phyloP scores from a whole-genome alignment of 2,888 invertebrate species.

The Lapara coniferarum region DNA sequence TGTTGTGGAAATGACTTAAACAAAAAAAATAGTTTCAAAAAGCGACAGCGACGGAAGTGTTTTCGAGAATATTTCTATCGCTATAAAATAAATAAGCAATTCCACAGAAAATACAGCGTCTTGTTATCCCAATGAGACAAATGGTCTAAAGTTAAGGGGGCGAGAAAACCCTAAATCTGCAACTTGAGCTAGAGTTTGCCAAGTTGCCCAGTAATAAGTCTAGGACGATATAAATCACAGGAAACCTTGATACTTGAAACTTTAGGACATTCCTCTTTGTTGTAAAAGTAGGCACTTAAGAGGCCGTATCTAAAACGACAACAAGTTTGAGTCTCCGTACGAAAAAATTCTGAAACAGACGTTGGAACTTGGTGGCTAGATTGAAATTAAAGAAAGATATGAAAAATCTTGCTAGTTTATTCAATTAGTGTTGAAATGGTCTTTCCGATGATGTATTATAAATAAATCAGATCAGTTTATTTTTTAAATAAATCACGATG shows the following conservation, averaged over 20 bases:
- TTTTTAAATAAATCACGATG: no score
- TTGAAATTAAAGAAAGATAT: no score
- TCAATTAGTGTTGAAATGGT: no score
- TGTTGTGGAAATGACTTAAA: no score
- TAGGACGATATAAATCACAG: slow-evolving; percentile 13
- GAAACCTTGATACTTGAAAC: slow-evolving; percentile 10
- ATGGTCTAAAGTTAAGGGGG: background rate
- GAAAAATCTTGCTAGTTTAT: no score
- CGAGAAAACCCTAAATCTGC: slow-evolving; percentile 7
- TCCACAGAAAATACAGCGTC: background rate
- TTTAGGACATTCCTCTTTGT: slow-evolving; percentile 5
- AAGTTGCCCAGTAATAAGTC: slow-evolving; percentile 15
- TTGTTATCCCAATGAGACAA: slow-evolving; percentile 6
- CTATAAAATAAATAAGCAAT: background rate
- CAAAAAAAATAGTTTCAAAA: background rate
- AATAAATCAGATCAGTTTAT: no score
- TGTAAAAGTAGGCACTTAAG: background rate
- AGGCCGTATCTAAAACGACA: no score
- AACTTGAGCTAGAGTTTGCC: background rate
- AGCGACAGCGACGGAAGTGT: background rate
- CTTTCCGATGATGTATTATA: no score
- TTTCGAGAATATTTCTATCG: background rate
- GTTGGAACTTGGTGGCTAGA: no score
- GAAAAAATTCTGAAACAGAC: no score
- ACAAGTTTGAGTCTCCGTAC: no score